A percentile compares a stretch with the other conserved stretches of the same genome.
phyloP scores from a whole-genome alignment of 2,888 invertebrate genomes.

The Agrotis segetum region DNA sequence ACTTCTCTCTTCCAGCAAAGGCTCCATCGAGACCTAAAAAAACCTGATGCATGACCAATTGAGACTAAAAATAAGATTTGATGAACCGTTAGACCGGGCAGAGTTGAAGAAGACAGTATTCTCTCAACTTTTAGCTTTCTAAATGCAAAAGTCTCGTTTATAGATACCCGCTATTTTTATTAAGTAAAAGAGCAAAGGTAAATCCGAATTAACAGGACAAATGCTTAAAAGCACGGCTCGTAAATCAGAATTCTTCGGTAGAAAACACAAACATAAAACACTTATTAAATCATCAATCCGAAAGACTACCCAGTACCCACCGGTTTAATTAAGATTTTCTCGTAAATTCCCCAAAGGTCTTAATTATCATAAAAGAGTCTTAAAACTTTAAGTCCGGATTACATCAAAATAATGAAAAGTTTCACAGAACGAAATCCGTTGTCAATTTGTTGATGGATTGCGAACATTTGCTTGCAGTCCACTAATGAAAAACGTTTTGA shows the following conservation, averaged over 20 bases:
- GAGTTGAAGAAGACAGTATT: no score
- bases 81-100: no score
- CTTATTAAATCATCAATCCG: constrained; percentile 36
- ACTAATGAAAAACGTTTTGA: constrained; percentile 38
- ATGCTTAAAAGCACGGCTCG: not conserved
- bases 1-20: no score
- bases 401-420: constrained; percentile 46
- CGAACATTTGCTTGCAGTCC: constrained; percentile 21
- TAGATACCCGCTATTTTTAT: no score
- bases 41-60: no score
- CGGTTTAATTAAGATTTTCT: constrained; percentile 38
- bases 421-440: constrained; percentile 29
- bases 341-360: constrained; percentile 20
- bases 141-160: no score
- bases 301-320: constrained; percentile 9
- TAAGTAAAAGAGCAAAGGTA: not conserved
- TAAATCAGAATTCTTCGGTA: not conserved
- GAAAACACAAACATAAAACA: constrained; percentile 23
- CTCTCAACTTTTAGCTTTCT: no score
- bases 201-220: not conserved
- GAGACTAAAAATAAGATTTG: no score
- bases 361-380: constrained; percentile 41
- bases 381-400: constrained; percentile 32
- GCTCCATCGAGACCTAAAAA: no score
- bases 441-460: constrained; percentile 57